Evolutionary conservation across 1,140 invertebrate species (phyloP).

Genomic region (Drosophila quadrilineata): DNA sequence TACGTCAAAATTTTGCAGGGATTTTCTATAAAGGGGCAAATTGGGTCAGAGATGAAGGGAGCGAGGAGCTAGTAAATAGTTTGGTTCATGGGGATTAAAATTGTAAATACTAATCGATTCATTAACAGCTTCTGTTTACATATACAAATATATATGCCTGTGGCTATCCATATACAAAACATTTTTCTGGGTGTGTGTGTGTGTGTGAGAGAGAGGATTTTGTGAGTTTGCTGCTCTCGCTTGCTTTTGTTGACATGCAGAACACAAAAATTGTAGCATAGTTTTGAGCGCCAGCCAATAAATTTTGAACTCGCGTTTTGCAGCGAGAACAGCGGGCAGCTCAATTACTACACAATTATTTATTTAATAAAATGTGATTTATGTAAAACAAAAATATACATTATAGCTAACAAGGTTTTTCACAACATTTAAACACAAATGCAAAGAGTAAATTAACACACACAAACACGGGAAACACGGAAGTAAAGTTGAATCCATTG

Average conservation of each 20-base stretch:
- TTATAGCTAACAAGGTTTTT: no score
- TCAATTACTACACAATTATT: no score
- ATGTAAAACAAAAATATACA: no score
- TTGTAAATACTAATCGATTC: conserved; percentile 76
- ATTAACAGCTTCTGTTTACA: conserved; percentile 43
- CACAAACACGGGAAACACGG: conserved; percentile 57
- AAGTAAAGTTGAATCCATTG: conserved; percentile 7
- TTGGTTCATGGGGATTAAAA: neutral
- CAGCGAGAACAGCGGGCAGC: no score
- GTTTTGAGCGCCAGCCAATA: conserved; percentile 67
- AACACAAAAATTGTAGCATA: conserved; percentile 71
- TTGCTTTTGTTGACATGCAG: conserved; percentile 56
- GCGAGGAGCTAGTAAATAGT: neutral
- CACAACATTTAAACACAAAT: no score
- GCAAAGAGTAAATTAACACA: conserved; percentile 17
- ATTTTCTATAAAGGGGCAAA: conserved; percentile 4
- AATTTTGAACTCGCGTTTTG: no score
- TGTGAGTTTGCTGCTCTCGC: conserved; percentile 52
- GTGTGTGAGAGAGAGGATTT: conserved; percentile 4
- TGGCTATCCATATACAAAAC: conserved; percentile 69
- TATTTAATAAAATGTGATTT: no score
- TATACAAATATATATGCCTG: conserved; percentile 26
- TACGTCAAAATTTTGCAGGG: conserved; percentile 70
- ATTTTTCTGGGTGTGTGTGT: conserved; percentile 13
- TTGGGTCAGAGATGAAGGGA: neutral